phyloP scores from a whole-genome alignment of 2,113 vertebrate species.

The pig (Sus scrofa) region DNA sequence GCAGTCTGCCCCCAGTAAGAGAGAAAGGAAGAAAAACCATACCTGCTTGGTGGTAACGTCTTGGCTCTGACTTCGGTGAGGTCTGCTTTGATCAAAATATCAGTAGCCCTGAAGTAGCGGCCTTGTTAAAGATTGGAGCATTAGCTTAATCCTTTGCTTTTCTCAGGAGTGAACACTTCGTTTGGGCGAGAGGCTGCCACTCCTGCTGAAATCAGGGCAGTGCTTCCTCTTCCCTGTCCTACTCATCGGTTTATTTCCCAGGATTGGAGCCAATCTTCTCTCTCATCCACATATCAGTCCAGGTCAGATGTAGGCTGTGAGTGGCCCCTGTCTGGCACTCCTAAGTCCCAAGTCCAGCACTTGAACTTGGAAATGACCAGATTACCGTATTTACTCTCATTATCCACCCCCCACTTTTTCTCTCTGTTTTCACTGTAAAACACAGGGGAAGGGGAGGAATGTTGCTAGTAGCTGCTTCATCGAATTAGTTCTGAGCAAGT shows the following conservation, averaged over 20 bases:
- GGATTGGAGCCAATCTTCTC: background rate
- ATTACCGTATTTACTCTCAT: slow-evolving; percentile 78
- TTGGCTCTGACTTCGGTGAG: slow-evolving; percentile 18
- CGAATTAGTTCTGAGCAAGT: background rate
- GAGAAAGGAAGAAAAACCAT: slow-evolving; percentile 39
- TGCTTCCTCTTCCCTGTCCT: background rate
- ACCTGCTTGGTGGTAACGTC: slow-evolving; percentile 58
- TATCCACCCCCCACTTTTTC: background rate
- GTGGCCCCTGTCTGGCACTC: slow-evolving; percentile 61
- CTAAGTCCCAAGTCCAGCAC: slow-evolving; percentile 81
- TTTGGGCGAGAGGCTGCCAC: background rate
- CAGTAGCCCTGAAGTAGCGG: background rate
- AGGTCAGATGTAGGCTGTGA: background rate
- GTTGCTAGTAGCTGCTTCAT: background rate
- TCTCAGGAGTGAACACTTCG: background rate
- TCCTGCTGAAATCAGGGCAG: background rate
- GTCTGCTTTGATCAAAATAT: background rate
- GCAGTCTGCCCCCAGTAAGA: background rate
- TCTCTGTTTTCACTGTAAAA: background rate
- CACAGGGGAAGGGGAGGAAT: background rate
- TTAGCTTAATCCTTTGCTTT: background rate
- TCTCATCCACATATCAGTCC: slow-evolving; percentile 40
- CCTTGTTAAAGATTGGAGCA: background rate
- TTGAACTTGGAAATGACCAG: slow-evolving; percentile 6
- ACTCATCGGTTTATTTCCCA: background rate